Evolutionary conservation across 2,888 invertebrate genomes (phyloP), one percentile per base, ranked within the genome.

Genomic region (Heliconius ismenius): DNA sequence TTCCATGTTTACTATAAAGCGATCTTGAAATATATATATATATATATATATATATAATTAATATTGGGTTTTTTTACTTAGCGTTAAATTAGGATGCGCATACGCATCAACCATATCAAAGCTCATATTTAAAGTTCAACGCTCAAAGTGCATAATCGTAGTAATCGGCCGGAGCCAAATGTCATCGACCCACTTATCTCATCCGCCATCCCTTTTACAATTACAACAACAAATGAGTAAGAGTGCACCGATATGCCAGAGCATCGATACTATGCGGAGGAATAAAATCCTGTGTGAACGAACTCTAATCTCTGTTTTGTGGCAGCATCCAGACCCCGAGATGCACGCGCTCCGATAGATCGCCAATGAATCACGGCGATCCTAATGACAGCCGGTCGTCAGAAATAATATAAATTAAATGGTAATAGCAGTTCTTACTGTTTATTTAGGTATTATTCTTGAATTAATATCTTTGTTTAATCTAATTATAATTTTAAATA

Each of bases 261-360:
- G 84, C 91, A 91, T 91, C 91, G 91, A 92, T 93, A 93, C 90
- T 87, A 87, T 89, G 90, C 88, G 89, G 90, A 90, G 92, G 91
- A 92, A 93, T 93, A 93, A 93, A 94, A 93, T 94, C 93, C 93
- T 93, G 94, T 93, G 94, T 93, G 93, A 94, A 94, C 88, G 94
- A 93, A 92, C 94, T 93, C 92, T 93, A 94, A 94, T 94, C 94
- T 93, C 83, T 91, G 92, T 90, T 92, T 89, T 90, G 92, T 92
- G 91, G 89, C 87, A 88, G 90, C 91, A 88, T 90, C 91, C 91
- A 92, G 90, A 88, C 89, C 89, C 83, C 83, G 87, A 87, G 90
- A 91, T 90, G 88, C 86, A 87, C 87, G 86, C 86, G 87, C 87
- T 85, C 86, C 86, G 87, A 87, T 88, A 88, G 86, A 87, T 87